phyloP scores from a whole-genome alignment of 2,113 vertebrate species.

The Orcinus orca region DNA sequence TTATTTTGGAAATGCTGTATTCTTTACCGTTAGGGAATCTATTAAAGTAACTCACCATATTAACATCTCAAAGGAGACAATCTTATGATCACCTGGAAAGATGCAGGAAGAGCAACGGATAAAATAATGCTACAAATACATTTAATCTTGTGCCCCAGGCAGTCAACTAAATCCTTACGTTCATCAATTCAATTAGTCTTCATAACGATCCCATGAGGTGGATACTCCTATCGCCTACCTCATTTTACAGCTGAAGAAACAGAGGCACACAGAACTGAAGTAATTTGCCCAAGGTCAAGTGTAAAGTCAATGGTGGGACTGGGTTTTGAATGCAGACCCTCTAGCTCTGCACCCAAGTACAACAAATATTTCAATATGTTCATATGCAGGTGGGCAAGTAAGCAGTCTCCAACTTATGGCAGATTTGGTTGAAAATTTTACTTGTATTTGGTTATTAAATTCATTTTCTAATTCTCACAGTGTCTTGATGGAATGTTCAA shows the following conservation, averaged over 20 bases:
- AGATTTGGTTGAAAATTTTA: neutral
- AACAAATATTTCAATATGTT: neutral
- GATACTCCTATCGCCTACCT: neutral
- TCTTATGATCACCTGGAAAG: neutral
- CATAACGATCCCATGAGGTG: neutral
- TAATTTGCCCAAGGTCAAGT: neutral
- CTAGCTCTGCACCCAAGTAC: fast-evolving
- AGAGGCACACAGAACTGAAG: neutral
- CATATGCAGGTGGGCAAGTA: neutral
- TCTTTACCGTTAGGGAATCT: neutral
- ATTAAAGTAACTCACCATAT: neutral
- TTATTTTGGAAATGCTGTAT: neutral
- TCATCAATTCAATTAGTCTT: neutral
- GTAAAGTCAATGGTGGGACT: neutral
- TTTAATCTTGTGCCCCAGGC: neutral
- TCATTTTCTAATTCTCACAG: neutral
- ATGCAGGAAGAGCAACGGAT: neutral
- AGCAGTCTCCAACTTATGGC: neutral
- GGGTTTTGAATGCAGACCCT: too few species aligned
- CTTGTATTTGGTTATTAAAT: neutral
- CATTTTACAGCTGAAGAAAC: neutral
- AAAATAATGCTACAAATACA: neutral
- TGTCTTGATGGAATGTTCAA: neutral
- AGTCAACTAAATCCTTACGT: neutral
- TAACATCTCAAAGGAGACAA: neutral